Conservation (phyloP, 2,797 vertebrate genomes). For the Lateolabrax maculatus region DNA sequence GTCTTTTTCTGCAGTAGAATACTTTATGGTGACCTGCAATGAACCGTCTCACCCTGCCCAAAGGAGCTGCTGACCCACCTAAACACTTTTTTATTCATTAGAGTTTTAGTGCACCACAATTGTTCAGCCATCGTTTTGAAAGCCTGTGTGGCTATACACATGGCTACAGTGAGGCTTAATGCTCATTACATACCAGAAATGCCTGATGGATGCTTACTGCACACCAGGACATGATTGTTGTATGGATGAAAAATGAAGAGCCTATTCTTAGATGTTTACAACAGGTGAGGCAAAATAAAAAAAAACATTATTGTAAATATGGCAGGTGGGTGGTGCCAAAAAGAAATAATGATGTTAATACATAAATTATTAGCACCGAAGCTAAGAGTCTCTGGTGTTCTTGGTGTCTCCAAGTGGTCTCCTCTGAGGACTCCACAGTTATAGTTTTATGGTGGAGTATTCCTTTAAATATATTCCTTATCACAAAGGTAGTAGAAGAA, state of each 20-base stretch:
- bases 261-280: neutral
- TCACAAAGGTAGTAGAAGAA: neutral
- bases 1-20: slow-evolving; percentile 40
- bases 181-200: neutral
- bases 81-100: slow-evolving; percentile 35
- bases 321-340: neutral
- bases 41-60: slow-evolving; percentile 29
- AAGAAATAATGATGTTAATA: neutral
- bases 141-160: neutral
- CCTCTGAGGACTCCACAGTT: neutral
- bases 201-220: neutral
- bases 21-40: slow-evolving; percentile 37
- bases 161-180: neutral
- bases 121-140: neutral
- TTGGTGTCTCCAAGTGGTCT: neutral
- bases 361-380: neutral
- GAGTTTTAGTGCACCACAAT: slow-evolving; percentile 4
- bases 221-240: neutral
- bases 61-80: slow-evolving; percentile 55
- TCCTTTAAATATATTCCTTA: neutral
- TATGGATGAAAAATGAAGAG: neutral
- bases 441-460: neutral
- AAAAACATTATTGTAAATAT: too few relatives aligned
- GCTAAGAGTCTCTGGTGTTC: neutral
- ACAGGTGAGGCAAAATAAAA: neutral